Conservation (phyloP, 2,113 vertebrate genomes). For the Circaetus cinerascens region DNA sequence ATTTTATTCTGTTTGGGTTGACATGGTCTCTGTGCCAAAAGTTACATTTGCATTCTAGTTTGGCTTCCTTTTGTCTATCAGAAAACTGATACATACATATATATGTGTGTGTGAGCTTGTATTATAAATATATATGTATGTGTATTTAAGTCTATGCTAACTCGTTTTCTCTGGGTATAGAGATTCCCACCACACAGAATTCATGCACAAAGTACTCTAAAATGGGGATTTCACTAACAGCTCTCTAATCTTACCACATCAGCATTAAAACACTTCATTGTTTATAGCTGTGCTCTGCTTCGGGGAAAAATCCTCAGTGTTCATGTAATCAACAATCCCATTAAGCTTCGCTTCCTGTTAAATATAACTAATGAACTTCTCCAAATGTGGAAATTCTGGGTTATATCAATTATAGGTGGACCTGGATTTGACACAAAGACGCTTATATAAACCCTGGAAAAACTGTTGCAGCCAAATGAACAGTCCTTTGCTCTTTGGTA, state of each 20-base stretch:
- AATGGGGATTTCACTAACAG: neutral
- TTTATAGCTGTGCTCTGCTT: neutral
- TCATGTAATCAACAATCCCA: neutral
- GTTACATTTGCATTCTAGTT: conserved; percentile 57
- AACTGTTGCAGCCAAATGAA: neutral
- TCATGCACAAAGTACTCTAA: neutral
- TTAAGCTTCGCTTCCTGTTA: neutral
- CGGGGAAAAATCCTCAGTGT: neutral
- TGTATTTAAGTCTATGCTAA: neutral
- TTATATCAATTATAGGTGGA: neutral
- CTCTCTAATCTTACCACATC: neutral
- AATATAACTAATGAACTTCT: neutral
- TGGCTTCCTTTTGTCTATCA: neutral
- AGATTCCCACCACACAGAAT: neutral
- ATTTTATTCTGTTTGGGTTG: conserved; percentile 56
- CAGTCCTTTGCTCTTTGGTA: neutral
- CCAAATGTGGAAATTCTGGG: neutral
- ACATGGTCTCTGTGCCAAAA: conserved; percentile 46
- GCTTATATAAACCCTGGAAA: neutral
- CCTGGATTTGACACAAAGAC: neutral
- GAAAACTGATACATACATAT: neutral
- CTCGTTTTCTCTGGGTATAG: neutral
- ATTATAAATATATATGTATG: neutral
- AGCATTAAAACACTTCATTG: neutral
- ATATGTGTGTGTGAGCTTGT: rapidly evolving